Evolutionary conservation across 1,140 invertebrate genomes (phyloP), one percentile per base, ranked within the genome.

Genomic region (Monomorium pharaonis): DNA sequence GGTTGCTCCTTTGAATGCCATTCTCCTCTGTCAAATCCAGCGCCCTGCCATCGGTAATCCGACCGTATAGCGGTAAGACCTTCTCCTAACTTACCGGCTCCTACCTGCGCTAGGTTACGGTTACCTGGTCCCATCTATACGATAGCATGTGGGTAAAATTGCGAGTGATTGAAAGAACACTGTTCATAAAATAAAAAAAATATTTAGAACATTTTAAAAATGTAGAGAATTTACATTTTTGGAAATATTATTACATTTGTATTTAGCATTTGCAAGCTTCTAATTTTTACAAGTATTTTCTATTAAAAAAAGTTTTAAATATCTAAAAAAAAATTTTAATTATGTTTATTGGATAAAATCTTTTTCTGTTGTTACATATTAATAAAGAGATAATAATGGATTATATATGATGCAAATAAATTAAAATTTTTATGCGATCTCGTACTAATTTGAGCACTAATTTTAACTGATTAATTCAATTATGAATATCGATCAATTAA

Each of bases 21-120:
- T 16, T 44, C n/a, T n/a, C 27, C 21, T 47, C 42, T 60, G 27
- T 30, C 10, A 56, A 81, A 27, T 65, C 65, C 16, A 27, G n/a
- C 51, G 37, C 44, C 9, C 56, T 1, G 58, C 2, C 1, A 83
- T 54, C 63, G 86, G 86, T 92, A 92, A 93, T 90, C 89, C 91
- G 69, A 92, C 91, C 91, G 72, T 91, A 65, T 44, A 75, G 24
- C 63, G 93, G 86, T 90, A 94, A 94, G 74, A 87, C 89, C 80
- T 92, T 90, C 49, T 88, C 62, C 93, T 92, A 89, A 74, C 87
- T 94, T 93, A 93, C 77, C 92, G 84, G 74, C 37, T 63, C 60
- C 16, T 6, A 69, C 24, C 42, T 74, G 69, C 7, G 21, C 0
- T 0, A 9, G 27, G 88, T 27, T 16, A 37, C 7, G 51, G 76